A percentile compares a stretch with the other conserved stretches of the same genome.
Evolutionary conservation across 92 coral and sea anemone genomes (phyloP).

Genomic region (Virgularia gustaviana): DNA sequence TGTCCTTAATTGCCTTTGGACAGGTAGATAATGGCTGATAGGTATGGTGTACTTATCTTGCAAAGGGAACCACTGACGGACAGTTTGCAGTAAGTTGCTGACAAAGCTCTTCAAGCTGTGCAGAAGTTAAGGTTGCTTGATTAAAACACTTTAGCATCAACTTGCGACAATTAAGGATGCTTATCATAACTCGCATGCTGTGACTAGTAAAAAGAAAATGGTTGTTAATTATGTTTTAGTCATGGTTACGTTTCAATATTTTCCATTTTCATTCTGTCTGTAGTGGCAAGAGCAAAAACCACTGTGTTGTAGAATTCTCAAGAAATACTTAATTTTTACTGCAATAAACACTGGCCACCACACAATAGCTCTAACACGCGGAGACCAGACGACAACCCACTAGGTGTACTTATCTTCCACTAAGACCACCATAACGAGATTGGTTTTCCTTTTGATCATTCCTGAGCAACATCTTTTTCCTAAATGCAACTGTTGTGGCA

Average conservation of each 20-base stretch:
- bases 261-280: background rate
- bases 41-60: background rate
- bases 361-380: background rate
- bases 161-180: background rate
- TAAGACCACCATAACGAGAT: background rate
- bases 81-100: background rate
- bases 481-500: constrained; percentile 17
- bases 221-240: background rate
- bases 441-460: background rate
- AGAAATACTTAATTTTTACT: background rate
- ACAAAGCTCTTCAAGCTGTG: background rate
- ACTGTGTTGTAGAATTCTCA: too few species aligned
- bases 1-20: background rate
- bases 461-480: background rate
- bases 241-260: background rate
- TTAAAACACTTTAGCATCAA: background rate
- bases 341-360: background rate
- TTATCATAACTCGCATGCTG: constrained; percentile 1
- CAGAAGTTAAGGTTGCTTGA: background rate
- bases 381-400: background rate
- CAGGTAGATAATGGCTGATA: background rate
- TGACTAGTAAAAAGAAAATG: constrained; percentile 15
- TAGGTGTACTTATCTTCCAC: constrained; percentile 4
- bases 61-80: background rate
- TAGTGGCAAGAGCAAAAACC: too few species aligned